Base-by-base conservation (phyloP, 2,888 invertebrate species). In the Cryptocheilus praepositus region DNA sequence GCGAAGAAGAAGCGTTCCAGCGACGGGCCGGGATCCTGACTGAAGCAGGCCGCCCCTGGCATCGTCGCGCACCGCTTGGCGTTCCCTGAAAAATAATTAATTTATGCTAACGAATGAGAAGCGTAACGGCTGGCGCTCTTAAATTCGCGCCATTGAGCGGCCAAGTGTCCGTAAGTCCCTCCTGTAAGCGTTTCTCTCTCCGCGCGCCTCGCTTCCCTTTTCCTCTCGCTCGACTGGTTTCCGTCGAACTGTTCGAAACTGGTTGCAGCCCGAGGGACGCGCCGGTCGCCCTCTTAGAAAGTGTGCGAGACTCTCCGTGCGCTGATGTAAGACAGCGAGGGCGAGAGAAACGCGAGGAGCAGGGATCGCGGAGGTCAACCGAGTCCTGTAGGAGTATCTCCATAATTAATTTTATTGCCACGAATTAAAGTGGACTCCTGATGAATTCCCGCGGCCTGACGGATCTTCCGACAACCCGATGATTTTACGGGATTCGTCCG, bases 71-170 rank as follows among this genome's bases (percentile, higher is more conserved):
- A 22, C 46, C 53, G 55, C 58, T 43, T 21, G 44, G 61, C 52
- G 56, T 70, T 66, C 71, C 61, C 64, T 76, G 77, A 82, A 82
- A 84, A 84, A 87, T 87, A 86, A 86, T 87, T 87, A 86, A 86
- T 86, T 86, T 86, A 86, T 86, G 86, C 85, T 86, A 86, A 86
- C 86, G 86, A 86, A 86, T 83, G 86, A 86, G 86, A 86, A 86
- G 85, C 86, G 86, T 86, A 86, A 86, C 86, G 86, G 86, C 86
- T 84, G 83, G 82, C 81, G 83, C 86, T 86, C 86, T 87, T 85
- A 85, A 87, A 86, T 87, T 87, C 87, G 87, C 87, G 84, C 86
- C 87, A 87, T 86, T 87, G 87, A 87, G 85, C 85, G 84, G 72
- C 84, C 87, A 87, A 87, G 85, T 84, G 84, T 81, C 85, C 82